Percentiles rank a stretch among this genome's conserved stretches.
These are phyloP conservation scores for Osedax fenrisi DNA, from an alignment of 2,888 invertebrate species.

Conservation along the genomic window DNA sequence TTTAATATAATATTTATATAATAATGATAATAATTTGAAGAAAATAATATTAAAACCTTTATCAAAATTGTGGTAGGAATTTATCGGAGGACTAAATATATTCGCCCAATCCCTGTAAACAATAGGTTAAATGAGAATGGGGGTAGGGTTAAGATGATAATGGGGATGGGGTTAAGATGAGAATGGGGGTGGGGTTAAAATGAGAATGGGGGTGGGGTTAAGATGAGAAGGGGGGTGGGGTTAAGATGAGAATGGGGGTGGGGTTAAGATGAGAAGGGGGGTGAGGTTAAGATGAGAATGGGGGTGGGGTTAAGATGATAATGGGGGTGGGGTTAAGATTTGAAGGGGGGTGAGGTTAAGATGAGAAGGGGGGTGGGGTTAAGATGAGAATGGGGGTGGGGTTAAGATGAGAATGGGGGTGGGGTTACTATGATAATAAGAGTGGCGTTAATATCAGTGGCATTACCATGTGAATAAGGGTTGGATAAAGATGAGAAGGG, in stretches of 20 bases:
- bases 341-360: conserved; percentile 46
- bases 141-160: conserved; percentile 47
- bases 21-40: too few relatives aligned
- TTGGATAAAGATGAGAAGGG: too few relatives aligned
- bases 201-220: conserved; percentile 43
- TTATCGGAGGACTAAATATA: conserved; percentile 47
- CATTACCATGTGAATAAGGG: too few relatives aligned
- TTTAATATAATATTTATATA: too few relatives aligned
- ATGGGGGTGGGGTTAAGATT: conserved; percentile 44
- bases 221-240: conserved; percentile 49
- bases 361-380: conserved; percentile 47
- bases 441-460: too few relatives aligned
- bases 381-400: conserved; percentile 45
- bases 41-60: too few relatives aligned
- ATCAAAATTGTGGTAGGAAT: too few relatives aligned
- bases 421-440: too few relatives aligned
- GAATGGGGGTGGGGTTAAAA: conserved; percentile 48
- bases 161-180: conserved; percentile 44
- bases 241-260: conserved; percentile 44
- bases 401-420: conserved; percentile 46
- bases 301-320: conserved; percentile 47
- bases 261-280: conserved; percentile 46
- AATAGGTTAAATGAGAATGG: too few relatives aligned
- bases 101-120: conserved; percentile 45
- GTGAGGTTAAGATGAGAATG: conserved; percentile 44